A percentile compares a stretch with the other conserved stretches of the same genome.
Conservation (phyloP, 2,888 invertebrate species). For the Ectobius pallidus region DNA sequence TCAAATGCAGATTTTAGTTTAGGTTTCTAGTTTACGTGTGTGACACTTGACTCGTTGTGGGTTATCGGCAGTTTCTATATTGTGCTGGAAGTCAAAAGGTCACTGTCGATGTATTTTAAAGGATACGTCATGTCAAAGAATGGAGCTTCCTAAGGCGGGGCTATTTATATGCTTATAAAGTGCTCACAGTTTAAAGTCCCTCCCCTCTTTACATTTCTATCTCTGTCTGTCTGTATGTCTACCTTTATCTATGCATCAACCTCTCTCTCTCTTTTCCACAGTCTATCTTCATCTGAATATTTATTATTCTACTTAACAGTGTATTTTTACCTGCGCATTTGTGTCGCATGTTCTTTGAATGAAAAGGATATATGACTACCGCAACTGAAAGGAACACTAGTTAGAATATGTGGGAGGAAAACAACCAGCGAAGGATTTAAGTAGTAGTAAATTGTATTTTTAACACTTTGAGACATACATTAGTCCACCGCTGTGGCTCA, state of each 20-base stretch:
- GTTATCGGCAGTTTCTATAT: not conserved
- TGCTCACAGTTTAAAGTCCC: not conserved
- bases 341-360: no score
- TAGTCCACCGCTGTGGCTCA: no score
- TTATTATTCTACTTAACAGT: not conserved
- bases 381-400: no score
- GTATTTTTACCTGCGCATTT: no score
- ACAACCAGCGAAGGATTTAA: no score
- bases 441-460: no score
- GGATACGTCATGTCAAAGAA: not conserved
- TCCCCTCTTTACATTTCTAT: not conserved
- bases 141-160: not conserved
- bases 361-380: no score
- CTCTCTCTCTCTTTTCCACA: not conserved
- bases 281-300: not conserved
- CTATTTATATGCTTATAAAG: not conserved
- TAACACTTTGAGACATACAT: no score
- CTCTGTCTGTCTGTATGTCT: not conserved
- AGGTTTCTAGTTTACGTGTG: not conserved
- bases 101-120: not conserved
- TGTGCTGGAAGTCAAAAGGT: not conserved
- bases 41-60: not conserved
- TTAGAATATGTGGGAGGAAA: no score
- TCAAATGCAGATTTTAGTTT: conserved; percentile 3
- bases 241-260: not conserved